Base-by-base conservation (phyloP, 2,888 invertebrate genomes). In the Agelastica alni region DNA sequence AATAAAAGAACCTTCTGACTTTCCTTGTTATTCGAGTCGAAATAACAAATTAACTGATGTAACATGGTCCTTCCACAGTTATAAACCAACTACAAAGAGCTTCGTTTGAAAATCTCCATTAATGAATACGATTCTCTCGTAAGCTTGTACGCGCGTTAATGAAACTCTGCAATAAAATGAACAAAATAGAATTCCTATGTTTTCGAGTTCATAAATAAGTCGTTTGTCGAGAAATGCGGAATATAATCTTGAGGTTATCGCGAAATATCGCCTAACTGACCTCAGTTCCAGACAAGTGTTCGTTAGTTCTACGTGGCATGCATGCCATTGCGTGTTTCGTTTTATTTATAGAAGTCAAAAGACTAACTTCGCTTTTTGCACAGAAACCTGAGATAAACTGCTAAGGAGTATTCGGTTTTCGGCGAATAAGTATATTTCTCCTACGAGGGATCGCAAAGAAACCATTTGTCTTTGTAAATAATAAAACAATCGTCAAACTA, bases 181-280 rank as follows among this genome's bases (percentile, higher is more conserved):
- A 37, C 46, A 26, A 46, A 46, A 46, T 28, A 18, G 31, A 17
- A 31, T 20, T 18, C 14, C 18, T 6, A 14, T 13, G 34, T 39
- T 13, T 30, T 18, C 14, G 18, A 20, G 20, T 48, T 18, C 39
- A 39, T 48, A 48, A 48, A 48, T 48, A 48, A 26, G 30, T 31
- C 13, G 30, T 10, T 39, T 30, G 39, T 39, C 48, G 14, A 48
- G 48, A 39, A 48, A 17, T 31, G 22, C 48, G 39, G 39, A 34
- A 48, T 48, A 45, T 32, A 45, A 43, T 44, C 44, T 51, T 31
- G 37, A 51, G 45, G 44, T 51, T 51, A 51, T 51, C 51, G 44
- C 37, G 30, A 31, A 45, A 37, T 51, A 51, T 45, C 45, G 51
- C 32, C 39, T 51, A 51, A 30, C 45, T 51, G 51, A 51, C 44